Conservation (phyloP, 2,888 invertebrate species). For the Agriotes lineatus region DNA sequence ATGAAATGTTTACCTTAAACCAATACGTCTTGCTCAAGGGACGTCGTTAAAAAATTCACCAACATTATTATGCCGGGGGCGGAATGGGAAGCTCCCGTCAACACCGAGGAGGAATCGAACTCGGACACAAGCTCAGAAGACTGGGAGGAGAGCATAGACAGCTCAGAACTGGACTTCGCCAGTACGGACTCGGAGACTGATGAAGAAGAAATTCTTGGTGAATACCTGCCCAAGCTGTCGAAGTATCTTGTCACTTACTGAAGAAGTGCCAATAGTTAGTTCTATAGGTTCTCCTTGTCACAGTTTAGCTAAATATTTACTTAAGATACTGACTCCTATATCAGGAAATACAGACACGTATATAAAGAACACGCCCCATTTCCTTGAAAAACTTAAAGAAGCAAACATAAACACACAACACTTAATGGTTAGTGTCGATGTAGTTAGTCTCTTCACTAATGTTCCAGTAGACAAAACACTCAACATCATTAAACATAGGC, state of each 20-base stretch:
- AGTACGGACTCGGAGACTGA: conserved; percentile 58
- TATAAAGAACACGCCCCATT: too few relatives aligned
- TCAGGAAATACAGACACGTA: too few relatives aligned
- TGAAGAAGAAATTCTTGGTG: conserved; percentile 55
- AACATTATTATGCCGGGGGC: conserved; percentile 55
- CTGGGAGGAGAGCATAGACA: conserved; percentile 62
- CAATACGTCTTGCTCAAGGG: conserved; percentile 52
- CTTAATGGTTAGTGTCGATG: too few relatives aligned
- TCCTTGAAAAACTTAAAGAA: too few relatives aligned
- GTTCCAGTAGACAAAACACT: too few relatives aligned
- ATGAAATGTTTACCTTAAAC: conserved; percentile 57
- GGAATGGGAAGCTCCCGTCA: conserved; percentile 42
- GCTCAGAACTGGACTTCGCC: conserved; percentile 60
- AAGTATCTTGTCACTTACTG: conserved; percentile 57
- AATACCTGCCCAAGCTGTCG: conserved; percentile 58
- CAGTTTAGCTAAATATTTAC: too few relatives aligned
- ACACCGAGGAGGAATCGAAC: conserved; percentile 44
- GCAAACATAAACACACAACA: too few relatives aligned
- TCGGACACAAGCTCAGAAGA: conserved; percentile 58
- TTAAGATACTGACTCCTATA: too few relatives aligned
- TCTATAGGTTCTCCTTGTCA: too few relatives aligned
- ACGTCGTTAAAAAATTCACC: conserved; percentile 48
- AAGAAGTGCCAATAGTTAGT: too few relatives aligned
- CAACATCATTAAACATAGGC: too few relatives aligned
- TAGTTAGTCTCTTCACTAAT: too few relatives aligned